These are phyloP conservation scores for Helicorthomorpha holstii DNA, from an alignment of 1,140 invertebrate species.

Conservation along the genomic window DNA sequence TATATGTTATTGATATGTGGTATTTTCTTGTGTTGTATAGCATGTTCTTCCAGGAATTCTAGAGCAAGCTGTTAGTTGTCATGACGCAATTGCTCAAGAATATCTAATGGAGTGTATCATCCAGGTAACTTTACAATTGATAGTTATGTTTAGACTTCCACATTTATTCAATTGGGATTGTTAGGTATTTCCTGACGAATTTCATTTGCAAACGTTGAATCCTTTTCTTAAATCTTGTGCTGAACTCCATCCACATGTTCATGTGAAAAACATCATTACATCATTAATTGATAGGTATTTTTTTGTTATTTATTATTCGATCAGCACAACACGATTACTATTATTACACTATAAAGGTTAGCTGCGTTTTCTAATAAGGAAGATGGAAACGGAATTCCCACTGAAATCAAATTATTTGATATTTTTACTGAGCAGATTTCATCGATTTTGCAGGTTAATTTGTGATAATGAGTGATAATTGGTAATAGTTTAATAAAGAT, in stretches of 20 bases:
- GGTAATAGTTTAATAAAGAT: background rate
- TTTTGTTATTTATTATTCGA: constrained; percentile 17
- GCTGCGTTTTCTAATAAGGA: constrained; percentile 39
- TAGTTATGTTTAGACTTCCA: background rate
- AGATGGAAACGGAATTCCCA: constrained; percentile 51
- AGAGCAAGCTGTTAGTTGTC: constrained; percentile 92
- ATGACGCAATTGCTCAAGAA: constrained; percentile 97
- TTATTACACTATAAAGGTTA: constrained; percentile 22
- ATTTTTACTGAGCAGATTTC: constrained; percentile 97
- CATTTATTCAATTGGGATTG: constrained; percentile 7
- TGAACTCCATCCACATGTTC: constrained; percentile 84
- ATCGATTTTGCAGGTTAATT: constrained; percentile 68
- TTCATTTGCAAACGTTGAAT: constrained; percentile 87
- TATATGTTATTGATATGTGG: no score
- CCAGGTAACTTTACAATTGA: constrained; percentile 43
- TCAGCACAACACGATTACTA: background rate
- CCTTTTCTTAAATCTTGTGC: constrained; percentile 93
- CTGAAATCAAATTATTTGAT: constrained; percentile 87
- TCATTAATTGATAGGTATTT: constrained; percentile 85
- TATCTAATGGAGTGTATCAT: constrained; percentile 99
- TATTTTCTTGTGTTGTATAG: constrained; percentile 22
- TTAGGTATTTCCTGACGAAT: constrained; percentile 96
- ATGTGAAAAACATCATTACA: constrained; percentile 97
- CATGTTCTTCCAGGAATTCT: constrained; percentile 76
- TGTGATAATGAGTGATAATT: background rate